phyloP scores from a whole-genome alignment of 2,113 vertebrate genomes.

The Centropus unirufus region DNA sequence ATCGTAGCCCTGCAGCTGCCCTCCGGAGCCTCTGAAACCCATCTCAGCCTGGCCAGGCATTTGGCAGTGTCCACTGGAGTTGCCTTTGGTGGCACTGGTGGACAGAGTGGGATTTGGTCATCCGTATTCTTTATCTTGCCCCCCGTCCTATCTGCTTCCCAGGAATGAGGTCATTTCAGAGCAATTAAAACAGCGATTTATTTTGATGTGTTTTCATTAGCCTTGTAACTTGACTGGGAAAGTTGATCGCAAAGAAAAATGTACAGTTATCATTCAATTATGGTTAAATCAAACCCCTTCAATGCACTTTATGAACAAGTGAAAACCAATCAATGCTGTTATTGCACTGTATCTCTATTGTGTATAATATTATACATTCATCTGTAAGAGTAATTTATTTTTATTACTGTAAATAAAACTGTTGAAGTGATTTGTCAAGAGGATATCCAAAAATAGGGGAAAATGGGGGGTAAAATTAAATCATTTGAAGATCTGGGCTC shows the following conservation, averaged over 20 bases:
- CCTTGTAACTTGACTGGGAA: neutral
- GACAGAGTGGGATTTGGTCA: accelerated
- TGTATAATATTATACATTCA: slow-evolving; percentile 79
- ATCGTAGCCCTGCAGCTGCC: neutral
- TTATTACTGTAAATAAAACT: slow-evolving; percentile 82
- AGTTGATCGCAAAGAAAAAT: neutral
- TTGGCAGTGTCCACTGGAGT: accelerated
- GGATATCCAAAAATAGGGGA: neutral
- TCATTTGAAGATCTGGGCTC: slow-evolving; percentile 40
- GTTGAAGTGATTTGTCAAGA: slow-evolving; percentile 63
- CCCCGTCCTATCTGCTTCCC: neutral
- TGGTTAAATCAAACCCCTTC: slow-evolving; percentile 43
- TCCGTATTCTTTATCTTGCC: neutral
- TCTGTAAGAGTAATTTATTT: slow-evolving; percentile 83
- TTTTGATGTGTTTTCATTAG: neutral
- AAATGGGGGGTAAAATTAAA: slow-evolving; percentile 24
- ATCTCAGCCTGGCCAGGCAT: neutral
- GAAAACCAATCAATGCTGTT: slow-evolving; percentile 62
- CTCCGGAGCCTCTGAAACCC: neutral
- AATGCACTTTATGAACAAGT: slow-evolving; percentile 72
- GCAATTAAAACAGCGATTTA: neutral
- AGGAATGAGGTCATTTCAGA: neutral
- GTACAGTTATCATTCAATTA: neutral
- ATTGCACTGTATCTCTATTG: slow-evolving; percentile 73
- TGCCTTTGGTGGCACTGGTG: accelerated